These are phyloP conservation scores for Psittacula cyanocephala DNA, from an alignment of 2,113 vertebrate genomes.

Conservation along the genomic window DNA sequence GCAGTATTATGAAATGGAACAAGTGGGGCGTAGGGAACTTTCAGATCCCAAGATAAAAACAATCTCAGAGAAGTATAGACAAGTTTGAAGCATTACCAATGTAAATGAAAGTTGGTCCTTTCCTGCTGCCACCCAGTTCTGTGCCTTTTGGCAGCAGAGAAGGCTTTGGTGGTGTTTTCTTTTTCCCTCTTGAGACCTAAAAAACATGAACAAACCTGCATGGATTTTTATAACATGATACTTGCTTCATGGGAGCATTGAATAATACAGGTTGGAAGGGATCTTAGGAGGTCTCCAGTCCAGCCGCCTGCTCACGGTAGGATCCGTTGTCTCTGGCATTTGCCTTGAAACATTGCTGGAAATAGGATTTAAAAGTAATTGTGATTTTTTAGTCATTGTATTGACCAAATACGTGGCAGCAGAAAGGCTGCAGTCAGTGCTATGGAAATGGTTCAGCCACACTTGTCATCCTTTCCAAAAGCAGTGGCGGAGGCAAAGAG, in stretches of 20 bases:
- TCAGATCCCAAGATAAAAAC: constrained; percentile 6
- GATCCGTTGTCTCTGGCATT: neutral
- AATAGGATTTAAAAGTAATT: neutral
- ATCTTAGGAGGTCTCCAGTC: neutral
- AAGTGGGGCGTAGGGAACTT: neutral
- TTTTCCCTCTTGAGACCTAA: neutral
- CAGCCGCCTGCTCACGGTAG: neutral
- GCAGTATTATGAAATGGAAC: neutral
- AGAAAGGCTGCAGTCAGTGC: neutral
- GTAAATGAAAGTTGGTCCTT: neutral
- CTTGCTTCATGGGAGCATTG: neutral
- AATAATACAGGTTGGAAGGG: neutral
- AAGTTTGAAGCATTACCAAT: constrained; percentile 14
- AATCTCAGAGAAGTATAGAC: constrained; percentile 35
- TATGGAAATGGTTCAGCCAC: neutral
- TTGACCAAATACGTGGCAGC: neutral
- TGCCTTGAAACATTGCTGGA: neutral
- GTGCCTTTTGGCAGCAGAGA: neutral
- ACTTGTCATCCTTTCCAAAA: neutral
- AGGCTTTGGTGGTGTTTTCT: neutral
- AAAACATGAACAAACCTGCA: constrained; percentile 33
- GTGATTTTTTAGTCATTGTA: neutral
- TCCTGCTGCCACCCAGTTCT: neutral
- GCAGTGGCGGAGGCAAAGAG: neutral
- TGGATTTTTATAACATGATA: constrained; percentile 16